A percentile compares a stretch with the other conserved stretches of the same genome.
phyloP scores from a whole-genome alignment of 1,140 invertebrate genomes.

The Apis florea region DNA sequence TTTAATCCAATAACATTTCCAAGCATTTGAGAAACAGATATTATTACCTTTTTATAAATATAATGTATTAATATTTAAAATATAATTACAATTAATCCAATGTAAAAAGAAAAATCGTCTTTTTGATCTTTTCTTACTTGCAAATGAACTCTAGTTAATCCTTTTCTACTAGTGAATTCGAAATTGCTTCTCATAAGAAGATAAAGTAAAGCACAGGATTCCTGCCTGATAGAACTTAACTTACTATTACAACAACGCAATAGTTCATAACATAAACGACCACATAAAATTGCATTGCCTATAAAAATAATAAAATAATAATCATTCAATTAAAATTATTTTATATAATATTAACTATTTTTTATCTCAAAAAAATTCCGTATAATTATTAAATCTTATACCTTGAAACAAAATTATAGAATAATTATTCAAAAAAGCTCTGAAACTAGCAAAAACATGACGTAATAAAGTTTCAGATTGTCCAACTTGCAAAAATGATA shows the following conservation, averaged over 20 bases:
- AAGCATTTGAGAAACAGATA: constrained; percentile 94
- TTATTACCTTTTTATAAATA: constrained; percentile 85
- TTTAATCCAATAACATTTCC: constrained; percentile 93
- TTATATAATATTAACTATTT: not conserved
- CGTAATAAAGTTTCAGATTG: constrained; percentile 94
- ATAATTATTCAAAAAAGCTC: constrained; percentile 95
- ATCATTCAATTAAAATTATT: not conserved
- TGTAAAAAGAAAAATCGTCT: constrained; percentile 34
- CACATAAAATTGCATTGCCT: constrained; percentile 92
- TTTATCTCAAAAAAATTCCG: not conserved
- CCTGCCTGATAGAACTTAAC: constrained; percentile 89
- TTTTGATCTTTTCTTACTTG: constrained; percentile 81
- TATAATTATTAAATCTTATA: constrained; percentile 64
- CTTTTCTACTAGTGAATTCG: constrained; percentile 91
- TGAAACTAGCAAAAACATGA: constrained; percentile 93
- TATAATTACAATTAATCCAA: constrained; percentile 24
- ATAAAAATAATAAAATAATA: constrained; percentile 54
- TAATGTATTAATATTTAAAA: constrained; percentile 37
- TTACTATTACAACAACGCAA: constrained; percentile 91
- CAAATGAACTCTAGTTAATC: constrained; percentile 91
- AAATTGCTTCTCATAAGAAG: constrained; percentile 96
- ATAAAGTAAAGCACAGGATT: constrained; percentile 94
- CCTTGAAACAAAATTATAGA: constrained; percentile 90
- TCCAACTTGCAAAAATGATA: constrained; percentile 92
- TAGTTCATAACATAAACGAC: constrained; percentile 91